Evolutionary conservation across 1,140 invertebrate species (phyloP).

Genomic region (Stratiolaelaps scimitus): DNA sequence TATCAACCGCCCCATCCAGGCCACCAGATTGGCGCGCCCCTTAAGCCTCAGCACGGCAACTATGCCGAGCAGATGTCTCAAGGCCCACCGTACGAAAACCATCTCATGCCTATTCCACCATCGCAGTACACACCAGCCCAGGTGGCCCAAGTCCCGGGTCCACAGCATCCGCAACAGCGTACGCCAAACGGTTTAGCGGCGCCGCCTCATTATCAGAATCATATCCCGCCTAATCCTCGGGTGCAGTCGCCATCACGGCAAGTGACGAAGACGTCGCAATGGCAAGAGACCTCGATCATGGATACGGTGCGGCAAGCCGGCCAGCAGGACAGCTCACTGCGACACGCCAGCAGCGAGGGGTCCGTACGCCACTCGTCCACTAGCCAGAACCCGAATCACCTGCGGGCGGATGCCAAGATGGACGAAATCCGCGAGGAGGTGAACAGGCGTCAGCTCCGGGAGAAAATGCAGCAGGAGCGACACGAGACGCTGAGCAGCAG

Average conservation of each 20-base stretch:
- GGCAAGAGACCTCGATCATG: constrained; percentile 24
- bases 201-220: constrained; percentile 22
- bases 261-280: constrained; percentile 11
- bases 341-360: constrained; percentile 30
- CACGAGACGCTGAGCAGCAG: constrained; percentile 8
- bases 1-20: neutral
- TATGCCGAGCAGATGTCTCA: neutral
- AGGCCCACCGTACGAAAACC: constrained; percentile 7
- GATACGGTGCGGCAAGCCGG: neutral
- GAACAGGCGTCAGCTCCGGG: constrained; percentile 52
- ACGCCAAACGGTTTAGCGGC: constrained; percentile 14
- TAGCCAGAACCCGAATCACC: constrained; percentile 45
- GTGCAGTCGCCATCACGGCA: constrained; percentile 30
- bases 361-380: constrained; percentile 38
- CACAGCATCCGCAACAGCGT: constrained; percentile 30
- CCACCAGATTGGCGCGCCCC: neutral
- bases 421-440: constrained; percentile 70
- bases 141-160: neutral
- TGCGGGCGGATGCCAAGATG: constrained; percentile 60
- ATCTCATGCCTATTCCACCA: neutral
- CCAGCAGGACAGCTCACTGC: neutral
- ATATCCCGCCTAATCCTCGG: constrained; percentile 24
- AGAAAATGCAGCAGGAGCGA: constrained; percentile 35
- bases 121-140: constrained; percentile 7
- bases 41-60: neutral